A percentile compares a stretch with the other conserved stretches of the same genome.
These are phyloP conservation scores for Dastarcus helophoroides DNA, from an alignment of 2,888 invertebrate genomes.

Conservation along the genomic window DNA sequence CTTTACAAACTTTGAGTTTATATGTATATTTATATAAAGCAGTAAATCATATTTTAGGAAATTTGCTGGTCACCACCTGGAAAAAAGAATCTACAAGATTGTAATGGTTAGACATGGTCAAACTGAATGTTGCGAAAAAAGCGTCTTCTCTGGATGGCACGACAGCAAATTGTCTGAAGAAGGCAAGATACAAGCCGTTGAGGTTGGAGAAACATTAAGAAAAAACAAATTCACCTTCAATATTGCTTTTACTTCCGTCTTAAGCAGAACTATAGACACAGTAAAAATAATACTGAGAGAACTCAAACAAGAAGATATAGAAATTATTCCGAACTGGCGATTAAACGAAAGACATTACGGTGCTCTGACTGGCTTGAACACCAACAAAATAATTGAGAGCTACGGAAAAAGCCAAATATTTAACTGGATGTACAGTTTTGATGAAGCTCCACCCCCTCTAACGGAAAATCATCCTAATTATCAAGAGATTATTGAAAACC, in stretches of 20 bases:
- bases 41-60: too few relatives aligned
- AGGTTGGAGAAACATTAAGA: slow-evolving; percentile 51
- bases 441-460: slow-evolving; percentile 76
- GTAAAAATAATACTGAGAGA: slow-evolving; percentile 45
- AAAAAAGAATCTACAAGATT: too few relatives aligned
- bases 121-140: slow-evolving; percentile 52
- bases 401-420: slow-evolving; percentile 62
- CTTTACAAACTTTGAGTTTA: too few relatives aligned
- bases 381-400: slow-evolving; percentile 54
- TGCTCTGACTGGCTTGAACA: slow-evolving; percentile 52
- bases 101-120: slow-evolving; percentile 56
- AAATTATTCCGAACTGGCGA: slow-evolving; percentile 48
- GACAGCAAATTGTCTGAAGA: slow-evolving; percentile 48
- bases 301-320: slow-evolving; percentile 44
- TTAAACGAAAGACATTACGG: slow-evolving; percentile 56
- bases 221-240: slow-evolving; percentile 47
- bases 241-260: slow-evolving; percentile 50
- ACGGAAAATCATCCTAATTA: slow-evolving; percentile 67
- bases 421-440: slow-evolving; percentile 80
- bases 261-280: slow-evolving; percentile 50
- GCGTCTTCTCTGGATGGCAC: slow-evolving; percentile 53
- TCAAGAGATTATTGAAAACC: slow-evolving; percentile 64
- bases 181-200: slow-evolving; percentile 41
- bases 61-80: too few relatives aligned
- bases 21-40: too few relatives aligned